phyloP scores from a whole-genome alignment of 2,888 invertebrate genomes.

The Limnephilus auricula region DNA sequence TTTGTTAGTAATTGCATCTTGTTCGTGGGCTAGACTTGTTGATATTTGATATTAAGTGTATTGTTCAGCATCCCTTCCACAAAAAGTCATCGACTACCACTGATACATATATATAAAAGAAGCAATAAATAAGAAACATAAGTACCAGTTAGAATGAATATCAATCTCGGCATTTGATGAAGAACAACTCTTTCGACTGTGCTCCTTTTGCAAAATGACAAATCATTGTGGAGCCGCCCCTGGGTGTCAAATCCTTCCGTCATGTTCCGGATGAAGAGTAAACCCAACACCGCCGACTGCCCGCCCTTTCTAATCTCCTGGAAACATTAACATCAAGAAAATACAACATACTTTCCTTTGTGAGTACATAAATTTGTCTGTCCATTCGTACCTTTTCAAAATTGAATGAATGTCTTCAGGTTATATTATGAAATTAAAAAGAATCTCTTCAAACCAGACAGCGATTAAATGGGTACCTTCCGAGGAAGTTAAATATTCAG shows the following conservation, averaged over 20 bases:
- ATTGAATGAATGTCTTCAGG: too few species aligned
- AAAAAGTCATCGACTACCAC: too few species aligned
- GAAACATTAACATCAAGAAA: conserved; percentile 53
- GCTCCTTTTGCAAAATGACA: conserved; percentile 43
- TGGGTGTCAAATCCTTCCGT: conserved; percentile 60
- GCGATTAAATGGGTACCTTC: too few species aligned
- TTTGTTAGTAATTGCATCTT: too few species aligned
- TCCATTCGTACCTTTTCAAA: too few species aligned
- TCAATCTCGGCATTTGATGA: conserved; percentile 56
- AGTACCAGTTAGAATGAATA: conserved; percentile 59
- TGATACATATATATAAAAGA: not conserved
- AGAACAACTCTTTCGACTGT: conserved; percentile 50
- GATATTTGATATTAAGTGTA: too few species aligned
- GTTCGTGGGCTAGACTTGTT: too few species aligned
- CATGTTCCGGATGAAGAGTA: conserved; percentile 59
- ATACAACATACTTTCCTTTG: not conserved
- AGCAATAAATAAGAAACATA: not conserved
- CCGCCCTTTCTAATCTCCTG: conserved; percentile 57
- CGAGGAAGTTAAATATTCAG: too few species aligned
- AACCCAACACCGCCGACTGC: conserved; percentile 56
- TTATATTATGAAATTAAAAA: too few species aligned
- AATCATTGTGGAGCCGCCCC: conserved; percentile 49
- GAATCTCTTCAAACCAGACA: too few species aligned
- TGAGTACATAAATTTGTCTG: too few species aligned
- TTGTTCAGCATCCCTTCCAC: too few species aligned